These are phyloP conservation scores for Lepidocyrtinus sp. DNA, from an alignment of 2,888 invertebrate genomes.

Conservation along the genomic window DNA sequence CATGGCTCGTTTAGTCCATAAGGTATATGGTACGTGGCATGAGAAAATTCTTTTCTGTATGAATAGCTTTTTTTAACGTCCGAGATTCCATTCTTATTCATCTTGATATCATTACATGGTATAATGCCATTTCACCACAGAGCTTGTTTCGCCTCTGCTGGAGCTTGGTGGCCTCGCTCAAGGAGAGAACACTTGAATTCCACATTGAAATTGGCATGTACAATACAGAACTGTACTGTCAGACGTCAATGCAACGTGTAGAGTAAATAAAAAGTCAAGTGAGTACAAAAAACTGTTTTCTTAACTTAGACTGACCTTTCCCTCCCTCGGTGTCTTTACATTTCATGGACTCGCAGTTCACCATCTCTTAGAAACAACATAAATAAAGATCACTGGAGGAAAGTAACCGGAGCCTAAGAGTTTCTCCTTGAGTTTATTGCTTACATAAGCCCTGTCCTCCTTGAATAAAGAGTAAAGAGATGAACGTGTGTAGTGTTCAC, in stretches of 20 bases:
- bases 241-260: conserved; percentile 44
- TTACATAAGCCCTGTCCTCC: conserved; percentile 14
- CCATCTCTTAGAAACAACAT: conserved; percentile 21
- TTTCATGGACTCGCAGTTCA: background rate
- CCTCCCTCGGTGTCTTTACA: background rate
- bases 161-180: background rate
- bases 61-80: background rate
- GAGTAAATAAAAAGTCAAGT: conserved; percentile 51
- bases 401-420: background rate
- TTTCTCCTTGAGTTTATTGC: conserved; percentile 20
- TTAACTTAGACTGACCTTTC: conserved; percentile 28
- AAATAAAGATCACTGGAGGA: conserved; percentile 23
- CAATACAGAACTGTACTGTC: conserved; percentile 39
- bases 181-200: conserved; percentile 12
- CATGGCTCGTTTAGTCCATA: background rate
- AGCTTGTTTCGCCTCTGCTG: background rate
- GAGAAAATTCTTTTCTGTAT: background rate
- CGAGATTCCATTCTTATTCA: conserved; percentile 11
- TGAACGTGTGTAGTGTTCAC: conserved; percentile 25
- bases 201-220: conserved; percentile 46
- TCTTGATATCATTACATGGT: conserved; percentile 13
- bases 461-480: conserved; percentile 24
- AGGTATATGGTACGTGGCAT: background rate
- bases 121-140: background rate
- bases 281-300: background rate